Base-by-base conservation (phyloP, 2,888 invertebrate species). In the Myopa tessellatipennis region DNA sequence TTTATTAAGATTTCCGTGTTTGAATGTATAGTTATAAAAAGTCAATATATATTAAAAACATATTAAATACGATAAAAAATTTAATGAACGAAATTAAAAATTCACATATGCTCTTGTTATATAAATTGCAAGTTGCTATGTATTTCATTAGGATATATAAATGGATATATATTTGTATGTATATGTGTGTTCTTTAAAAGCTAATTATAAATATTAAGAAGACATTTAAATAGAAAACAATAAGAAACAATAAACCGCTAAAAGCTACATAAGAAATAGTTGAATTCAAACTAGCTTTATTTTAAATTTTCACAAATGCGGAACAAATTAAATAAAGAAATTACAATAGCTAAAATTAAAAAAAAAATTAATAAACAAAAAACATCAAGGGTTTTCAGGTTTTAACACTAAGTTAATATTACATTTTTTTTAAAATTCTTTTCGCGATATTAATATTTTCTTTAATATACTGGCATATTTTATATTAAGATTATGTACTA, bases 11-110 rank as follows among this genome's bases (percentile, higher is more conserved):
- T 52, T 73, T 36, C 58, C 70, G 63, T 68, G 74, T 73, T 77
- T 78, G 74, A 76, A 77, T 74, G 74, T 63, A 4, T 76, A 70
- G 67, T 78, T 79, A 79, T 79, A 75, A 79, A 79, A 79, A 78
- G 78, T 78, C 78, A 78, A 79, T 78, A 78, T 74, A 70, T 74
- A 77, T 76, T 74, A 77, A 71, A 74, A 70, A 75, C 65, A 76
- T 76, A 60, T 76, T 55, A 69, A 77, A 69, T 77, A 77, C 38
- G 45, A 52, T 78, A 75, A 74, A 67, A 74, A 67, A 67, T 75
- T 38, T 68, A 69, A 76, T 69, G 69, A 69, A 76, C 67, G 74
- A 68, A 77, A 77, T 78, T 79, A 77, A 77, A 80, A 79, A 79
- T 78, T 78, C 78, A 72, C 78, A 75, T 80, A 50, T 77, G 38